phyloP scores from a whole-genome alignment of 2,888 invertebrate genomes.

The Candidula unifasciata region DNA sequence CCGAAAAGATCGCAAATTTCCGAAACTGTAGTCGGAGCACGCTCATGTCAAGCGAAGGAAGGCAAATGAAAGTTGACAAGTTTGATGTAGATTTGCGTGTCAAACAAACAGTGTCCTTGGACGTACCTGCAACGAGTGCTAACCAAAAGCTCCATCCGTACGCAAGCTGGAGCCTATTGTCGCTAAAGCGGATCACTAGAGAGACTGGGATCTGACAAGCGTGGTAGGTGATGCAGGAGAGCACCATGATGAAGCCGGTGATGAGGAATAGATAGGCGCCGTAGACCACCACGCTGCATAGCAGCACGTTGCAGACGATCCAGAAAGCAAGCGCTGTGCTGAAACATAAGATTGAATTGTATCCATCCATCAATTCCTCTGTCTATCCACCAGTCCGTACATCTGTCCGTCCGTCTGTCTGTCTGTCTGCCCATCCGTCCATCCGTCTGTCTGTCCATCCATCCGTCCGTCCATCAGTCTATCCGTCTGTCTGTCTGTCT shows the following conservation, averaged over 20 bases:
- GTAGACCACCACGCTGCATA: constrained; percentile 90
- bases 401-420: too few relatives aligned
- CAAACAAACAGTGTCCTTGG: background rate
- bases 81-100: too few relatives aligned
- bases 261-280: constrained; percentile 90
- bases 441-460: too few relatives aligned
- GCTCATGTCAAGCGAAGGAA: too few relatives aligned
- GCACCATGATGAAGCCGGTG: constrained; percentile 88
- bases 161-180: constrained; percentile 70
- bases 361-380: too few relatives aligned
- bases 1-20: too few relatives aligned
- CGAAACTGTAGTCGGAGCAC: too few relatives aligned
- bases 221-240: constrained; percentile 88
- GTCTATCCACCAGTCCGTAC: too few relatives aligned
- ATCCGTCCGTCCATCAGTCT: too few relatives aligned
- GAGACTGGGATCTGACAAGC: constrained; percentile 87
- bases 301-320: constrained; percentile 92
- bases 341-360: constrained; percentile 57
- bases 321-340: constrained; percentile 94
- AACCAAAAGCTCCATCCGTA: background rate
- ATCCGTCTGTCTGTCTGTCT: too few relatives aligned
- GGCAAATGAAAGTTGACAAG: too few relatives aligned
- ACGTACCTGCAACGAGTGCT: background rate
- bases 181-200: constrained; percentile 89
- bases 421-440: too few relatives aligned